These are phyloP conservation scores for Blastobasis adustella DNA, from an alignment of 2,888 invertebrate genomes.

Conservation along the genomic window DNA sequence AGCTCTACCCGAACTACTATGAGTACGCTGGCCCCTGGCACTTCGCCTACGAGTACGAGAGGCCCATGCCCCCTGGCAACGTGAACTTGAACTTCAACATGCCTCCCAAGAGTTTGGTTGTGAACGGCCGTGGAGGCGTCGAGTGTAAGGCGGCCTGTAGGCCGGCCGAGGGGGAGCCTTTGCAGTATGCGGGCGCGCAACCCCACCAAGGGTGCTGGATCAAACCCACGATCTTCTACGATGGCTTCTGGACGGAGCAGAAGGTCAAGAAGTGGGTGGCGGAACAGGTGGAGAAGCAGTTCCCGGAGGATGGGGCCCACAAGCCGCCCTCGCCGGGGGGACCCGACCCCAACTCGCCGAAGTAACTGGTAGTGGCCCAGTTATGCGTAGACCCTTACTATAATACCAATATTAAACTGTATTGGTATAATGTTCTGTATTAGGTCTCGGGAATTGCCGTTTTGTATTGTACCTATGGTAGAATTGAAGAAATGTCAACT, in stretches of 20 bases:
- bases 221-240: constrained; percentile 68
- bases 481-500: too few species aligned
- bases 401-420: too few species aligned
- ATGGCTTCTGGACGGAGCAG: constrained; percentile 72
- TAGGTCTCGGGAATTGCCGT: too few species aligned
- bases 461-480: too few species aligned
- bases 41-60: constrained; percentile 56
- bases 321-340: constrained; percentile 26
- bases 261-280: constrained; percentile 71
- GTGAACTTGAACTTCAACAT: constrained; percentile 60
- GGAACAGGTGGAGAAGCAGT: constrained; percentile 66
- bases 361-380: constrained; percentile 11
- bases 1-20: constrained; percentile 50
- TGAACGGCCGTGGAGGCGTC: constrained; percentile 41
- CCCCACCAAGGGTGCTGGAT: constrained; percentile 61
- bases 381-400: too few species aligned
- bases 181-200: constrained; percentile 34
- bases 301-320: constrained; percentile 45
- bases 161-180: constrained; percentile 34
- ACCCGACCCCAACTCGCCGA: constrained; percentile 17
- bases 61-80: constrained; percentile 44
- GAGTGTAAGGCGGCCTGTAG: constrained; percentile 44
- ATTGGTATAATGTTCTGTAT: too few species aligned
- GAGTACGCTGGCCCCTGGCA: constrained; percentile 63
- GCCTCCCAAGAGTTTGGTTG: constrained; percentile 58